These are phyloP conservation scores for Pelagia noctiluca DNA, from an alignment of 30 jellyfish, hydroid and myxozoan genomes.

Conservation along the genomic window DNA sequence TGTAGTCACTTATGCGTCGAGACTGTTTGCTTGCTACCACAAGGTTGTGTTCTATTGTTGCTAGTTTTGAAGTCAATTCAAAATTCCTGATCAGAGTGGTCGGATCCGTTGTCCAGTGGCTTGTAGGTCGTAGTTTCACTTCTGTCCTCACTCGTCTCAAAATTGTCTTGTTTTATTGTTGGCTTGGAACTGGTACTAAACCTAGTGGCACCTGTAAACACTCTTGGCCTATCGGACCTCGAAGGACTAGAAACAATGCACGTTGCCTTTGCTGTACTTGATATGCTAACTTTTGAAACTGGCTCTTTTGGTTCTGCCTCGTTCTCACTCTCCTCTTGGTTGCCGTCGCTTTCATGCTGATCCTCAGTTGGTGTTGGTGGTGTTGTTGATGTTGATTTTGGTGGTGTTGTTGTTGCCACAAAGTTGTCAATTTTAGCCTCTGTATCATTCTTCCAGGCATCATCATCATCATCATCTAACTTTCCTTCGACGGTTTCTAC, in stretches of 20 bases:
- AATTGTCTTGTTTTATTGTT: not conserved
- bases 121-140: not conserved
- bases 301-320: conserved; percentile 13
- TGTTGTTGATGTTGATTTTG: too few species aligned
- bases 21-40: too few species aligned
- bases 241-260: not conserved
- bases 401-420: too few species aligned
- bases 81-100: too few species aligned
- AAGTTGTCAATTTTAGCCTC: too few species aligned
- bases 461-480: not conserved
- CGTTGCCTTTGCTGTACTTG: not conserved
- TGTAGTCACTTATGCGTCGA: too few species aligned
- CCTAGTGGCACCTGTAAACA: not conserved
- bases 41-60: too few species aligned
- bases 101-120: too few species aligned
- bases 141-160: not conserved
- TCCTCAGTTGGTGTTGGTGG: not conserved
- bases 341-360: not conserved
- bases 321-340: not conserved
- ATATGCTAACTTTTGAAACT: too few species aligned
- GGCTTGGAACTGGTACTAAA: not conserved
- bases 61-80: too few species aligned
- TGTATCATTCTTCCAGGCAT: too few species aligned
- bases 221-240: conserved; percentile 1
- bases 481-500: not conserved